Evolutionary conservation across 2,888 invertebrate species (phyloP), one percentile per base, ranked within the genome.

Genomic region (Nyleta sp.): DNA sequence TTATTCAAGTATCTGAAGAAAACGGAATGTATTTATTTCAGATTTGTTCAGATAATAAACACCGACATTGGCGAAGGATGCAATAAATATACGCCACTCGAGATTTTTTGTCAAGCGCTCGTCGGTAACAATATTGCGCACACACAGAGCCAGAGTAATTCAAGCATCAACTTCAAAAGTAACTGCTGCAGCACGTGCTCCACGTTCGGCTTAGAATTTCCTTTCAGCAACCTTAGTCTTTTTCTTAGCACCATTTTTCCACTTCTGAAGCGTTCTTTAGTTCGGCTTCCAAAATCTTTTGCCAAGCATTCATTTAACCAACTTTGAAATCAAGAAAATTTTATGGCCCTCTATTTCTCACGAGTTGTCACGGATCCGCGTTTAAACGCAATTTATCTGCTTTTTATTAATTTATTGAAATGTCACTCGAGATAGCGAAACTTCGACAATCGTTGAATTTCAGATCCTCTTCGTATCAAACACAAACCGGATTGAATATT

Each of bases 101-200:
- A 55, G 44, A 42, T 48, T 75, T 75, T 68, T 75, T 74, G 68
- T 68, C 48, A 74, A 53, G 48, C 17, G 46, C 15, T 75, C 44
- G 48, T 35, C 50, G 62, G 57, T 57, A 70, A 75, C 75, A 70
- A 70, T 68, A 70, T 75, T 67, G 75, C 75, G 48, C 57, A 18
- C 48, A 55, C 60, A 68, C 60, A 48, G 55, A 15, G 38, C 48
- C 48, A 17, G 64, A 68, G 75, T 75, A 75, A 75, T 75, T 75
- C 75, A 70, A 75, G 82, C 84, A 84, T 85, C 86, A 85, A 84
- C 83, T 84, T 84, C 84, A 85, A 85, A 85, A 85, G 81, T 85
- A 85, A 86, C 84, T 83, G 82, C 81, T 81, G 81, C 78, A 80
- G 82, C 85, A 86, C 85, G 85, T 84, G 85, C 81, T 84, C 81